A percentile compares a stretch with the other conserved stretches of the same genome.
Evolutionary conservation across 2,888 invertebrate species (phyloP).

Genomic region (Epirrhoe tristata): DNA sequence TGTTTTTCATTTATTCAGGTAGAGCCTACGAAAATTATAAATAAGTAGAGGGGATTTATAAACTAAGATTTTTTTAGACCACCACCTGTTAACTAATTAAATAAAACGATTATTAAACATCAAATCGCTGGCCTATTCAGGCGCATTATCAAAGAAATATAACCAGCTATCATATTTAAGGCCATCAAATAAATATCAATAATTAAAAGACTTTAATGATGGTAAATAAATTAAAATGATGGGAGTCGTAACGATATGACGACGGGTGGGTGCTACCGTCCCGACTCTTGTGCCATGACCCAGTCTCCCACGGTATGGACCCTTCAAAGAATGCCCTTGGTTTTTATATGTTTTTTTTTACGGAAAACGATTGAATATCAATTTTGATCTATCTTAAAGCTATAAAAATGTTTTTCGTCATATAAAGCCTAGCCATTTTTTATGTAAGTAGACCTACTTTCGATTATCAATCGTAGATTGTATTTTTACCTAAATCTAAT

Average conservation of each 20-base stretch:
- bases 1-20: no score
- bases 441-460: no score
- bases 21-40: no score
- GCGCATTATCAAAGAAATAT: constrained; percentile 2
- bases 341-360: constrained; percentile 50
- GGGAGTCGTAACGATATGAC: constrained; percentile 59
- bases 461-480: no score
- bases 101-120: background rate
- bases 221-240: constrained; percentile 54
- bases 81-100: background rate
- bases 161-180: constrained; percentile 15
- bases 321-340: constrained; percentile 53
- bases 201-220: constrained; percentile 55
- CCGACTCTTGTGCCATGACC: constrained; percentile 12
- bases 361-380: constrained; percentile 54
- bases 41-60: background rate
- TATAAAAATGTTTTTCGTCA: background rate
- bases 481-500: no score
- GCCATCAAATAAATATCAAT: constrained; percentile 44
- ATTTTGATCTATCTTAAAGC: constrained; percentile 27
- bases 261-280: constrained; percentile 53
- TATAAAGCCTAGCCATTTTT: no score
- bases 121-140: background rate
- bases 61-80: background rate
- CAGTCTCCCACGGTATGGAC: constrained; percentile 52